A percentile compares a stretch with the other conserved stretches of the same genome.
phyloP scores from a whole-genome alignment of 53 echinoderm and acorn worm species.

The Mesocentrotus franciscanus region DNA sequence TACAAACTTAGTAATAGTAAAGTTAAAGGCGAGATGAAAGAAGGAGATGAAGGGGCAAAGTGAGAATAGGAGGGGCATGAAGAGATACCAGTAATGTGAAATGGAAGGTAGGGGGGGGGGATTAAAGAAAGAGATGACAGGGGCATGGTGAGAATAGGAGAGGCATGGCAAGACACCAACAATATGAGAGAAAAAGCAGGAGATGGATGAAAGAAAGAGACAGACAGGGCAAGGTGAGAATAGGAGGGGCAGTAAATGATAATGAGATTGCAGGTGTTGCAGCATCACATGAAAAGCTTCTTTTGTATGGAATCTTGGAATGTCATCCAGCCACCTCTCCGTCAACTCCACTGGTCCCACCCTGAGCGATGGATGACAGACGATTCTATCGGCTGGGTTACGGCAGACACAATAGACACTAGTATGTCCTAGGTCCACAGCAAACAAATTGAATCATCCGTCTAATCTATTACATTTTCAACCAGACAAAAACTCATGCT shows the following conservation, averaged over 20 bases:
- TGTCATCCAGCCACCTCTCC: neutral
- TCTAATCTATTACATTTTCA: neutral
- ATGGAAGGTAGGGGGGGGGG: neutral
- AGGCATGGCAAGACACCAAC: too few species aligned
- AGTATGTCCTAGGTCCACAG: slow-evolving; percentile 29
- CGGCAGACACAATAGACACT: slow-evolving; percentile 25
- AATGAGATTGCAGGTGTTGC: neutral
- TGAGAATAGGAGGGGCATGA: neutral
- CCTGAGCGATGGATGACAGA: neutral
- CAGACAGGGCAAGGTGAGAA: neutral
- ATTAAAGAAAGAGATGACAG: neutral
- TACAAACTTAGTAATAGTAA: too few species aligned
- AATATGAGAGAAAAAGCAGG: too few species aligned
- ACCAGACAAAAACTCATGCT: slow-evolving; percentile 35
- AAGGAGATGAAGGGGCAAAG: neutral
- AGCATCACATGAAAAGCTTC: neutral
- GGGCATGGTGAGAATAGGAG: too few species aligned
- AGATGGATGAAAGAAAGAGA: neutral
- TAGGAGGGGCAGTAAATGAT: neutral
- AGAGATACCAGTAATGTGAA: neutral
- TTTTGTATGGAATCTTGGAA: neutral
- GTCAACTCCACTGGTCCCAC: neutral
- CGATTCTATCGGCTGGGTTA: neutral
- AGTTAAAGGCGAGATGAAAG: neutral
- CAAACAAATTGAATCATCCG: slow-evolving; percentile 45